phyloP scores from a whole-genome alignment of 2,113 vertebrate species.

The Nyctereutes procyonoides region DNA sequence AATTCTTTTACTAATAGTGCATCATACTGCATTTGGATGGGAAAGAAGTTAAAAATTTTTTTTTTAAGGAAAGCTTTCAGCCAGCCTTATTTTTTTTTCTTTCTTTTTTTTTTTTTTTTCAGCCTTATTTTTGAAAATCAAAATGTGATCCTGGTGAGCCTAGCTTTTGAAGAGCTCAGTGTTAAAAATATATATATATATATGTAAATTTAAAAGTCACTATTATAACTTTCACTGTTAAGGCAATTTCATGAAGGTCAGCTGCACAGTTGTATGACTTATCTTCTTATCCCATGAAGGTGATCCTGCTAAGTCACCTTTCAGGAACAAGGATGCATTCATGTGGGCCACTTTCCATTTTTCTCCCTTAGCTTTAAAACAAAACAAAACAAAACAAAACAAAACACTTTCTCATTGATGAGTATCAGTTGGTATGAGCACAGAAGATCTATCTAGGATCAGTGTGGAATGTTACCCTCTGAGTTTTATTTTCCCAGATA shows the following conservation, averaged over 20 bases:
- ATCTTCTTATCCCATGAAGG: background rate
- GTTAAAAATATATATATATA: too few relatives aligned
- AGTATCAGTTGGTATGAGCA: background rate
- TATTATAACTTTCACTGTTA: background rate
- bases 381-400: background rate
- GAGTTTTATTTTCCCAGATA: background rate
- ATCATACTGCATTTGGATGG: background rate
- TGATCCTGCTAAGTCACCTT: background rate
- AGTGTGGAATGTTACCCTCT: background rate
- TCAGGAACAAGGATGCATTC: background rate
- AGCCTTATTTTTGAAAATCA: background rate
- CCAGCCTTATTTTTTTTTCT: background rate
- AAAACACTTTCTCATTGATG: background rate
- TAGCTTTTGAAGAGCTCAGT: background rate
- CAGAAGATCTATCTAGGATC: background rate
- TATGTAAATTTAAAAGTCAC: background rate
- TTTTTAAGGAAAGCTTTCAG: background rate
- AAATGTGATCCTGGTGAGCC: background rate
- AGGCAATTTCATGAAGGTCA: background rate
- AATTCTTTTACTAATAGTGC: background rate
- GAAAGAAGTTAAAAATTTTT: conserved; percentile 5
- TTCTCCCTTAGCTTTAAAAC: background rate
- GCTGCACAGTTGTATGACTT: background rate
- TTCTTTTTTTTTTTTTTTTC: too few relatives aligned
- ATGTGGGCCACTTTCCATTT: background rate